Conservation (phyloP, 1,140 invertebrate genomes). For the Zaprionus vittiger region DNA sequence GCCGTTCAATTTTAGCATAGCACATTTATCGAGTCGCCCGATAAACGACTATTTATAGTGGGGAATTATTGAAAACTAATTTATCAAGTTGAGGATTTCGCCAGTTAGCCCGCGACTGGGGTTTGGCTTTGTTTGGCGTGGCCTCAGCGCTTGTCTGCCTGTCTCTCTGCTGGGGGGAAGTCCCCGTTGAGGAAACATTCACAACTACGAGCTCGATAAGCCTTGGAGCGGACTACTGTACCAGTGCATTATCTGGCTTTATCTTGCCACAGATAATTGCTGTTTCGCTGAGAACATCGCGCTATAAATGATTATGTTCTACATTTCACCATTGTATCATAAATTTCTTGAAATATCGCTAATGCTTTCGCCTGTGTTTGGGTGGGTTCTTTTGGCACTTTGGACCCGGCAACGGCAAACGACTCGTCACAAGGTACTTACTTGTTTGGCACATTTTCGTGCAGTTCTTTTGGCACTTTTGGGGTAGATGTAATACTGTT, state of each 20-base stretch:
- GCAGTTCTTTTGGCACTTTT: neutral
- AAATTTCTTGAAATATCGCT: constrained; percentile 11
- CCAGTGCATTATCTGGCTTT: neutral
- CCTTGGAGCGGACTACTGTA: neutral
- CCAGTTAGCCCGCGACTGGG: neutral
- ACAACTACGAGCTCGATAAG: neutral
- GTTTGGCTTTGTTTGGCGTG: neutral
- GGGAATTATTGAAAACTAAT: neutral
- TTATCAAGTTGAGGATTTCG: neutral
- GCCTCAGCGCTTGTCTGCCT: neutral
- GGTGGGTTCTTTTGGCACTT: constrained; percentile 13
- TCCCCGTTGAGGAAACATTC: neutral
- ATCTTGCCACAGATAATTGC: neutral
- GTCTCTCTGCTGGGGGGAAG: neutral
- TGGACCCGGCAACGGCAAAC: neutral
- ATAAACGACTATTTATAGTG: neutral
- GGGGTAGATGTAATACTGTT: constrained; percentile 5
- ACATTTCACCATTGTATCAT: constrained; percentile 24
- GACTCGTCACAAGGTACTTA: constrained; percentile 44
- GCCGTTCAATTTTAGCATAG: neutral
- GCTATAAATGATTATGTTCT: constrained; percentile 35
- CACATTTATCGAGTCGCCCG: neutral
- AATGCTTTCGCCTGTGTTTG: neutral
- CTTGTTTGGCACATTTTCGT: constrained; percentile 59
- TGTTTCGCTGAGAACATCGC: constrained; percentile 37